Base-by-base conservation (phyloP, 37 sponge, comb jelly and placozoan genomes). In the Halisarca cf. caerulea region DNA sequence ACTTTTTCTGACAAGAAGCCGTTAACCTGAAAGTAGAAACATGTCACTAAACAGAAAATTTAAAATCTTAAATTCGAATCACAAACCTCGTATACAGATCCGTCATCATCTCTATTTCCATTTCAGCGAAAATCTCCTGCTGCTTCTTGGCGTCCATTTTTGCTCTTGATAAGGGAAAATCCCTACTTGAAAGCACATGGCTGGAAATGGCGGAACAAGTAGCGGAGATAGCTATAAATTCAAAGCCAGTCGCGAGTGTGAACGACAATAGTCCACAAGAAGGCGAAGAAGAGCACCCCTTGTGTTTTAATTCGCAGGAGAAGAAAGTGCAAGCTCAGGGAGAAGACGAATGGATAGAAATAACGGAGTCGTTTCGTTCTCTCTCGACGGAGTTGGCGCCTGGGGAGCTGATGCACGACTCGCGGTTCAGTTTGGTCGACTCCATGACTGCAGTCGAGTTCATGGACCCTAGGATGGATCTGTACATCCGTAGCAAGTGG, bases 41-140 rank as follows among this genome's bases (percentile, higher is more conserved):
- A 11, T 47, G 51, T 47, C 11, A 14, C 51, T 14, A 47, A 47
- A 47, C 11, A 47, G 6, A n/a, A n/a, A n/a, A n/a, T n/a, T n/a
- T n/a, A n/a, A n/a, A n/a, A n/a, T n/a, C n/a, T n/a, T n/a, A n/a
- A n/a, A n/a, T n/a, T n/a, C n/a, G n/a, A n/a, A n/a, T n/a, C n/a
- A n/a, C 44, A 20, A 61, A 99, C 99, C 93, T 95, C 91, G 87
- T 95, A 83, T 99, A 99, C 60, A 99, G 89, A 83, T 99, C 99
- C 15, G 96, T 91, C 96, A 99, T 97, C 94, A 99, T 95, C 42
- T 99, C 99, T 53, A 99, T 62, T 58, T 99, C 99, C 79, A 99
- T 62, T 41, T 81, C 83, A 55, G 84, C 91, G 81, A 86, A 85
- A 2, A 72, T 40, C 60, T 57, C 40, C 45, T 74, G 77, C 58